These are phyloP conservation scores for Scytalopus superciliaris DNA, from an alignment of 2,113 vertebrate species.

Conservation along the genomic window DNA sequence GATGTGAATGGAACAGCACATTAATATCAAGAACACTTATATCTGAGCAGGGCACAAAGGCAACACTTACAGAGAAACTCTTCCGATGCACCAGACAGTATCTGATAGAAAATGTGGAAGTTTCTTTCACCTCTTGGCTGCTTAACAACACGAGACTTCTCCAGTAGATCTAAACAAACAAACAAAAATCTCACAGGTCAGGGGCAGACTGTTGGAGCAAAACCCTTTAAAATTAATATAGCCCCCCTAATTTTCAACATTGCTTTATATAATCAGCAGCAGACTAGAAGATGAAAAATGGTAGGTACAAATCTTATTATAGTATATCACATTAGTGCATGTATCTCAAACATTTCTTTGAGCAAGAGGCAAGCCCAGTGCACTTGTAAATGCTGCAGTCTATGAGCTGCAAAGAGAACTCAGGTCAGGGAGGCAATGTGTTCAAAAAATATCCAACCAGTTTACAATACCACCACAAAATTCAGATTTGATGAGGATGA, in stretches of 20 bases:
- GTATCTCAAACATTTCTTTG: background rate
- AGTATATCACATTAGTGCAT: background rate
- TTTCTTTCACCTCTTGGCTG: conserved; percentile 97
- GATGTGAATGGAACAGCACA: background rate
- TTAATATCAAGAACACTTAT: background rate
- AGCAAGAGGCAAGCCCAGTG: background rate
- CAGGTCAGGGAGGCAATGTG: background rate
- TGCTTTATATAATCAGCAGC: background rate
- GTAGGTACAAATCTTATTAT: background rate
- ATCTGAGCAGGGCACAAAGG: background rate
- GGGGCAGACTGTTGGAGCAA: background rate
- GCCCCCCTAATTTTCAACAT: background rate
- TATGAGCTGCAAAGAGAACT: background rate
- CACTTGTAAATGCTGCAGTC: background rate
- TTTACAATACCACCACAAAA: background rate
- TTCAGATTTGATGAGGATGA: background rate
- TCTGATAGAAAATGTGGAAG: conserved; percentile 97
- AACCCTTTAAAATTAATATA: background rate
- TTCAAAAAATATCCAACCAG: background rate
- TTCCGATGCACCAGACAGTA: conserved; percentile 91
- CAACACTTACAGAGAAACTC: conserved; percentile 88
- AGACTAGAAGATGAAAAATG: background rate
- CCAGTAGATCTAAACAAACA: conserved; percentile 86
- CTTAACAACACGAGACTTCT: conserved; percentile 96
- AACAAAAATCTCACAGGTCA: background rate